A percentile compares a stretch with the other conserved stretches of the same genome.
Evolutionary conservation across 2,797 vertebrate genomes (phyloP).

Genomic region (Diglossa cyanea): DNA sequence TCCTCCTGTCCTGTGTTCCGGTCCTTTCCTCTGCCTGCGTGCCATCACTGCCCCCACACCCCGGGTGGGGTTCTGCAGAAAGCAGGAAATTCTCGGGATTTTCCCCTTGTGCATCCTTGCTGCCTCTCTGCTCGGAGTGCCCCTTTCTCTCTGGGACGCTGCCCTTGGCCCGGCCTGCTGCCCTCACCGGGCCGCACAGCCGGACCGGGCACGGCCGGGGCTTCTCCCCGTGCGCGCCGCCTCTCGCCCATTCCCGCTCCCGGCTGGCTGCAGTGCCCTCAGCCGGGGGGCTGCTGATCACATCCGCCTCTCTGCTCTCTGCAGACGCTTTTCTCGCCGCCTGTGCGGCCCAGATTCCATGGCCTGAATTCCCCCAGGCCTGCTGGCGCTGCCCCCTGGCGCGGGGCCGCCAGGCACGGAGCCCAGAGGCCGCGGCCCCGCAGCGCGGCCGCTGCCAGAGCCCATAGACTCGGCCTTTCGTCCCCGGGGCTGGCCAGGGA

Average conservation of each 20-base stretch:
- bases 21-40: neutral
- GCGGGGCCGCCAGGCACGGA: fast-evolving
- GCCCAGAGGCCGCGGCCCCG: neutral
- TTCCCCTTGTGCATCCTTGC: neutral
- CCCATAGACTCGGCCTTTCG: neutral
- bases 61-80: too few relatives aligned
- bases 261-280: fast-evolving
- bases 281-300: fast-evolving
- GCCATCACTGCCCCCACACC: neutral
- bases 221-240: neutral
- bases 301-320: neutral
- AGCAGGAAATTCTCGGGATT: neutral
- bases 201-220: neutral
- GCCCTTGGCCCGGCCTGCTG: fast-evolving
- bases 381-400: neutral
- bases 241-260: fast-evolving
- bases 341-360: neutral
- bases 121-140: neutral
- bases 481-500: neutral
- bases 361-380: neutral
- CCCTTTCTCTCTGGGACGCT: fast-evolving
- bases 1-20: neutral
- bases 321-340: neutral
- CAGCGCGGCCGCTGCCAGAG: neutral
- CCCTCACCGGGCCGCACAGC: neutral